Base-by-base conservation (phyloP, 2,888 invertebrate genomes). In the Mesorhabditis spiculigera region DNA sequence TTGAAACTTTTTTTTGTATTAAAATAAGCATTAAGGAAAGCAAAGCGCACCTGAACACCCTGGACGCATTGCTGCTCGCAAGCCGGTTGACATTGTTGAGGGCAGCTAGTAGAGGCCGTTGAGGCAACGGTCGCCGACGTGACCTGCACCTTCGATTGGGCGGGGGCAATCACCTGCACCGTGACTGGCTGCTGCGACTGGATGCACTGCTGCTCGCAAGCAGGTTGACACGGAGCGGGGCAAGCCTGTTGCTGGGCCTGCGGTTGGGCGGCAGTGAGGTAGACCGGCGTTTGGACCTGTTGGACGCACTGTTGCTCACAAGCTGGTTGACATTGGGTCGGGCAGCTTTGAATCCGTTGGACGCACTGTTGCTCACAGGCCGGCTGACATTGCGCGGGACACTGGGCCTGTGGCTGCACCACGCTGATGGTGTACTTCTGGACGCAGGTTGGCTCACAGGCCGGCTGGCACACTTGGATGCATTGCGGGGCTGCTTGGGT, bases 321-420 rank as follows among this genome's bases (percentile, higher is more conserved):
- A 65, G 70, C 71, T 61, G 74, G 74, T 50, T 72, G 71, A 62
- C 77, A 75, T 63, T 50, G n/a, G 58, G 58, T n/a, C n/a, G 58
- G 58, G 58, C 58, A 50, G 2, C 28, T 28, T 28, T 28, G 28
- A 28, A 28, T 28, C 28, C 28, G 28, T 3, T 28, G 28, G 1
- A 28, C 28, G 28, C 28, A 28, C 28, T n/a, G n/a, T n/a, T n/a
- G n/a, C n/a, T n/a, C 71, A 65, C 75, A 75, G 66, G 71, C 72
- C 65, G 74, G 74, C 50, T 72, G 72, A 62, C 77, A 77, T 63
- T 50, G 50, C n/a, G n/a, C n/a, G n/a, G n/a, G n/a, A n/a, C n/a
- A n/a, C n/a, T n/a, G n/a, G n/a, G n/a, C n/a, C 50, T 50, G 50
- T 50, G 50, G 50, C 8, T 13, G 50, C 6, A 13, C 8, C 50